A percentile compares a stretch with the other conserved stretches of the same genome.
phyloP scores from a whole-genome alignment of 2,797 vertebrate genomes.

The Anniella stebbinsi region DNA sequence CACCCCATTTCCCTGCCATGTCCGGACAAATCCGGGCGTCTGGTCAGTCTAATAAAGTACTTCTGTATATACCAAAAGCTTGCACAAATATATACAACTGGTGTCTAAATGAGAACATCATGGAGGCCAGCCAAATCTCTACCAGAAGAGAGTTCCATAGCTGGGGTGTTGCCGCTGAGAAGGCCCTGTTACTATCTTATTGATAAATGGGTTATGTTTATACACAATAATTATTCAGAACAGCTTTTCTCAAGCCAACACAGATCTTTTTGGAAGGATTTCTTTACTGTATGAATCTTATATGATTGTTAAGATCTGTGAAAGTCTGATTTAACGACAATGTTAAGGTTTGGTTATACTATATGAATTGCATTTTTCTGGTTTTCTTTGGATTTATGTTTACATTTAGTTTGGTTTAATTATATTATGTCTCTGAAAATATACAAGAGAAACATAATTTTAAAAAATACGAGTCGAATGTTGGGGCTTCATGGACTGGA shows the following conservation, averaged over 20 bases:
- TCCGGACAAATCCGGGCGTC: too few relatives aligned
- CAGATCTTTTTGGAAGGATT: background rate
- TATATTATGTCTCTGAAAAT: background rate
- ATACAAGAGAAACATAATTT: background rate
- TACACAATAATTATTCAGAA: background rate
- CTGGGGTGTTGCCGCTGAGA: too few relatives aligned
- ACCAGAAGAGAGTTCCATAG: too few relatives aligned
- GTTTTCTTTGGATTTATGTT: background rate
- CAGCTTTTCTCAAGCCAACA: background rate
- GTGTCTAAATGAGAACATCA: too few relatives aligned
- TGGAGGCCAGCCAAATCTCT: too few relatives aligned
- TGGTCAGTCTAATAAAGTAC: too few relatives aligned
- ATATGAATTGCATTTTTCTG: background rate
- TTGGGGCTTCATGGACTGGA: background rate
- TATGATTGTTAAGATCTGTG: background rate
- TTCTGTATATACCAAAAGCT: too few relatives aligned
- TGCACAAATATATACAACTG: too few relatives aligned
- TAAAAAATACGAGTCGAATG: background rate
- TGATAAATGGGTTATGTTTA: background rate
- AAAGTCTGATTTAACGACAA: too few relatives aligned
- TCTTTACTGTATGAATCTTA: background rate
- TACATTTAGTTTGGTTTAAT: background rate
- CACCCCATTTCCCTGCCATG: too few relatives aligned
- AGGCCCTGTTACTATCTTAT: too few relatives aligned
- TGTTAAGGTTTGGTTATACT: background rate